Evolutionary conservation across 2,797 vertebrate species (phyloP).

Genomic region (Leontocebus nigricollis): DNA sequence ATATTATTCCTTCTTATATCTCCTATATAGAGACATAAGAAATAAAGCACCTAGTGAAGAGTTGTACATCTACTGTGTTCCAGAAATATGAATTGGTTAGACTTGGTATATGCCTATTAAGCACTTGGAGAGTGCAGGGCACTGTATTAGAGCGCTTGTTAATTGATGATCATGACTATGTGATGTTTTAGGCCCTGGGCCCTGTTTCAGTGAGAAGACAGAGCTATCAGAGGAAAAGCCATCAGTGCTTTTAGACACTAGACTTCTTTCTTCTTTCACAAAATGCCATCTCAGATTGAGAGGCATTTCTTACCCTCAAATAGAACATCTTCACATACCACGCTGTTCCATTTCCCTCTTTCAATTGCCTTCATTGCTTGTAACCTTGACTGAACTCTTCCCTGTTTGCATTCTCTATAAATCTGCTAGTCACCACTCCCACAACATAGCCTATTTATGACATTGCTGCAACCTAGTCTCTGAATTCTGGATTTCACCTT

Average conservation of each 20-base stretch:
- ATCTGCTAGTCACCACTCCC: conserved; percentile 42
- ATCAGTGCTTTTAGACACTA: background rate
- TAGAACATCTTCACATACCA: background rate
- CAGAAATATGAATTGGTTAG: background rate
- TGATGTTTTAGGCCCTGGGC: background rate
- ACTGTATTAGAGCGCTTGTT: background rate
- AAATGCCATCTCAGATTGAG: background rate
- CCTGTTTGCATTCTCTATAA: background rate
- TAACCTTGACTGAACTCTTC: conserved; percentile 55
- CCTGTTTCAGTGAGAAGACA: background rate
- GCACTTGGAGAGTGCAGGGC: background rate
- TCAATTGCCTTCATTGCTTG: conserved; percentile 46
- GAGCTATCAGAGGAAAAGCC: background rate
- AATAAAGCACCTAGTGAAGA: background rate
- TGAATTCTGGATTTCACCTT: conserved; percentile 60
- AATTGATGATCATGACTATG: background rate
- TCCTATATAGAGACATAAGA: background rate
- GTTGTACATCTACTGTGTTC: background rate
- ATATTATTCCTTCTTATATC: too few species aligned
- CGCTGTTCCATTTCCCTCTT: background rate
- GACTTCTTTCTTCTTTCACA: conserved; percentile 2
- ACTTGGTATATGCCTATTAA: background rate
- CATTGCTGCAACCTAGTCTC: background rate
- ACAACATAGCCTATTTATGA: conserved; percentile 37
- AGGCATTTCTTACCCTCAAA: conserved; percentile 38